Percentiles rank a stretch among this genome's conserved stretches.
phyloP scores from a whole-genome alignment of 2,113 vertebrate species.

The Blennius ocellaris region DNA sequence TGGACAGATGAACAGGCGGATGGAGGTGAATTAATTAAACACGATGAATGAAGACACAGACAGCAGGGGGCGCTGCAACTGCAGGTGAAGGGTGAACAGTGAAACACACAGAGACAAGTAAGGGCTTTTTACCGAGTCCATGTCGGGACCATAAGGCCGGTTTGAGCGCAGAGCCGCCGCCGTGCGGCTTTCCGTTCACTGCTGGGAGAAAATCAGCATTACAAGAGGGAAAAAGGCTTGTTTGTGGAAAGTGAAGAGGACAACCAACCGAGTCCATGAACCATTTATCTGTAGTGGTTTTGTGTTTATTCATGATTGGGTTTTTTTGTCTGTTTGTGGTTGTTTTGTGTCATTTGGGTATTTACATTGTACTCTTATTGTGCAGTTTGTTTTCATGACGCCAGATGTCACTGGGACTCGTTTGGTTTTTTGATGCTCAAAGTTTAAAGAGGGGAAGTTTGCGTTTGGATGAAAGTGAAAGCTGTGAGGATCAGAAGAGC shows the following conservation, averaged over 20 bases:
- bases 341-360: too few relatives aligned
- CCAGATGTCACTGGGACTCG: background rate
- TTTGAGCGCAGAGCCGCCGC: slow-evolving; percentile 74
- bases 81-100: slow-evolving; percentile 49
- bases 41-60: slow-evolving; percentile 42
- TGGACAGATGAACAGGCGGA: slow-evolving; percentile 36
- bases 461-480: too few relatives aligned
- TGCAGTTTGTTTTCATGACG: too few relatives aligned
- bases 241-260: background rate
- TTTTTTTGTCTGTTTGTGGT: too few relatives aligned
- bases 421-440: slow-evolving; percentile 40
- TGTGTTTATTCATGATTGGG: too few relatives aligned
- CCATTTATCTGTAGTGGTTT: too few relatives aligned
- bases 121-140: slow-evolving; percentile 76
- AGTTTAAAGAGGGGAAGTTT: background rate
- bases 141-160: slow-evolving; percentile 71
- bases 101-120: slow-evolving; percentile 45
- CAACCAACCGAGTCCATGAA: slow-evolving; percentile 21
- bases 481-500: background rate
- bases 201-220: slow-evolving; percentile 75
- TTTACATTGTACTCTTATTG: too few relatives aligned
- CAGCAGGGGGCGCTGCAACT: slow-evolving; percentile 47
- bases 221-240: slow-evolving; percentile 35
- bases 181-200: slow-evolving; percentile 80
- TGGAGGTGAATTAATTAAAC: slow-evolving; percentile 45